Percentiles rank a stretch among this genome's conserved stretches.
Conservation (phyloP, 2,888 invertebrate genomes). For the Alentia gelatinosa region DNA sequence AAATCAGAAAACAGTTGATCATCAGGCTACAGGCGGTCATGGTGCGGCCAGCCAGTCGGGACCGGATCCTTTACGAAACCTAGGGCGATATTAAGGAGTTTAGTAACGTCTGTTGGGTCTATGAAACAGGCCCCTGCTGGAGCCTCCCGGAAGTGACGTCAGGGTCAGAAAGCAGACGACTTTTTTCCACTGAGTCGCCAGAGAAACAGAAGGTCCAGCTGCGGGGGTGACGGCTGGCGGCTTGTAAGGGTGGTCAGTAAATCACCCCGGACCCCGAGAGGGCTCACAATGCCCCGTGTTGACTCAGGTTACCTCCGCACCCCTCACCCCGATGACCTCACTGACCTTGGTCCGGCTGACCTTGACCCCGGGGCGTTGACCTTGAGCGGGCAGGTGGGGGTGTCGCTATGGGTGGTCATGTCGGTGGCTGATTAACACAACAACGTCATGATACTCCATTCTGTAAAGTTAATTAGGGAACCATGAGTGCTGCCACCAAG, state of each 20-base stretch:
- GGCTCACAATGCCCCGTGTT: not conserved
- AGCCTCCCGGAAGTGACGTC: not conserved
- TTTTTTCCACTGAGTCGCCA: not conserved
- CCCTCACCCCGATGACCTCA: not conserved
- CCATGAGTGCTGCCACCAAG: not conserved
- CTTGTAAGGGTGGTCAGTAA: conserved; percentile 32
- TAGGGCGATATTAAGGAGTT: too few relatives aligned
- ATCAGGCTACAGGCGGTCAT: too few relatives aligned
- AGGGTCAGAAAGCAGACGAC: not conserved
- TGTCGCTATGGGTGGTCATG: conserved; percentile 52
- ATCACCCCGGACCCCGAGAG: not conserved
- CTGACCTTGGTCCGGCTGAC: not conserved
- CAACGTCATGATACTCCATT: conserved; percentile 45
- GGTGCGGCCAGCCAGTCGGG: too few relatives aligned
- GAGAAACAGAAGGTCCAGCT: conserved; percentile 15
- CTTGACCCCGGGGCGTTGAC: conserved; percentile 23
- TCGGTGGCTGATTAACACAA: conserved; percentile 46
- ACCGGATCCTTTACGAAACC: too few relatives aligned
- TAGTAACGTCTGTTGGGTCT: too few relatives aligned
- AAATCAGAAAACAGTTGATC: too few relatives aligned
- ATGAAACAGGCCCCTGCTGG: too few relatives aligned
- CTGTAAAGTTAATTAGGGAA: conserved; percentile 37
- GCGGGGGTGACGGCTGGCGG: not conserved
- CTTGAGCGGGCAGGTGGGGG: conserved; percentile 22
- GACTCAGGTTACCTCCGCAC: conserved; percentile 26